Conservation (phyloP, 2,797 vertebrate species). For the Malurus leucopterus region DNA sequence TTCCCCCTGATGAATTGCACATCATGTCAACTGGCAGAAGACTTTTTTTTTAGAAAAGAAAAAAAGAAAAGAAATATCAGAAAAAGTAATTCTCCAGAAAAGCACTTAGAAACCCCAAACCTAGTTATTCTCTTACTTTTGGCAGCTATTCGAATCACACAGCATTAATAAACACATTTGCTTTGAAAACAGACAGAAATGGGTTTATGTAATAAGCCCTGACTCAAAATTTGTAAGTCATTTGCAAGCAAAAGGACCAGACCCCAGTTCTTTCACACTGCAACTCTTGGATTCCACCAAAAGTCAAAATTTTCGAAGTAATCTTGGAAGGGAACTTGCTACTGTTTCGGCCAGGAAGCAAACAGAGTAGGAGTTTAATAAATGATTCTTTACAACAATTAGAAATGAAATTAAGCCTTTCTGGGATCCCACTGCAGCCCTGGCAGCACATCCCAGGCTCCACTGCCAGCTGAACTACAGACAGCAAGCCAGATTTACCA, state of each 20-base stretch:
- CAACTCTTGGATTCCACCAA: background rate
- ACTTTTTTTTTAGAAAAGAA: background rate
- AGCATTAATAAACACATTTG: conserved; percentile 3
- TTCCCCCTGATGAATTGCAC: background rate
- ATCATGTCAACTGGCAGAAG: background rate
- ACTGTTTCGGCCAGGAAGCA: background rate
- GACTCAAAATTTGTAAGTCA: background rate
- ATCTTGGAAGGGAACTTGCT: background rate
- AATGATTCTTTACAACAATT: conserved; percentile 45
- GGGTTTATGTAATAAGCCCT: background rate
- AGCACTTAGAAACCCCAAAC: background rate
- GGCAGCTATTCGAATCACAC: background rate
- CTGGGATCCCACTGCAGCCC: conserved; percentile 40
- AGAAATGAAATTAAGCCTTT: conserved; percentile 50
- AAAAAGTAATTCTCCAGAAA: background rate
- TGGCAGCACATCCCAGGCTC: conserved; percentile 17
- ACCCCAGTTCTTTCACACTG: background rate
- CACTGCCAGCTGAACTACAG: background rate
- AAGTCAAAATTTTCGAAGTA: background rate
- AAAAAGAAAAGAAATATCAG: background rate
- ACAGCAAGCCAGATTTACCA: conserved; percentile 32
- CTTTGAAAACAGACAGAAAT: background rate
- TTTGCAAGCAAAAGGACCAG: background rate
- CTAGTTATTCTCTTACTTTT: background rate
- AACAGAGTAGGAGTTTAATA: conserved; percentile 21